Base-by-base conservation (phyloP, 2,888 invertebrate species). In the Mechanitis mazaeus region DNA sequence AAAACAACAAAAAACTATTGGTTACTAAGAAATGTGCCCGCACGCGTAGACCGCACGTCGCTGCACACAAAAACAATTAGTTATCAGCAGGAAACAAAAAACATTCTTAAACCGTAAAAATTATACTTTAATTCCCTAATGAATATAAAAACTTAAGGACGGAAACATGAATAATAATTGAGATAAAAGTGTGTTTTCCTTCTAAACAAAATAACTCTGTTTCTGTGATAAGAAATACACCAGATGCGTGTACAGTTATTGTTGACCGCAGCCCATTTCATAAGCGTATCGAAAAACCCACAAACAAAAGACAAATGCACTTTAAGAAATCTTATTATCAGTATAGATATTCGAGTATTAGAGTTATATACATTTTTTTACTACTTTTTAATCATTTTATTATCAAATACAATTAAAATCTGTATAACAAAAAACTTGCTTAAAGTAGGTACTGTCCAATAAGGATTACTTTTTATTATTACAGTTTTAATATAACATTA, bases 181-280 rank as follows among this genome's bases (percentile, higher is more conserved):
- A 75, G 85, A 85, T 87, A 85, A 83, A 71, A 74, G 69, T 69
- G 71, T 81, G 77, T 87, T 86, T 85, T 85, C 83, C 85, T 87
- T 88, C 78, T 76, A 75, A 81, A 79, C 73, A 80, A 75, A 81
- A 80, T 79, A 78, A 77, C 78, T 80, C 74, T 77, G 84, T 80
- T 80, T 79, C 79, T 82, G 79, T 69, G 86, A 87, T 86, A 87
- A 87, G 85, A 81, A 82, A 76, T 75, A 65, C 66, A 70, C 81
- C 88, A 87, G 85, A 87, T 88, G 87, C 79, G 76, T 77, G 71
- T 72, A 71, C 72, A 74, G 73, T 74, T 73, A 70, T 71, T 72
- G 71, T 70, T 64, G 61, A 54, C 50, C 56, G 45, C 55, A 71
- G 69, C 64, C 38, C 65, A 75, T 74, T 71, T n/a, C 50, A 77